These are phyloP conservation scores for Brotula barbata DNA, from an alignment of 2,797 vertebrate species.

Conservation along the genomic window DNA sequence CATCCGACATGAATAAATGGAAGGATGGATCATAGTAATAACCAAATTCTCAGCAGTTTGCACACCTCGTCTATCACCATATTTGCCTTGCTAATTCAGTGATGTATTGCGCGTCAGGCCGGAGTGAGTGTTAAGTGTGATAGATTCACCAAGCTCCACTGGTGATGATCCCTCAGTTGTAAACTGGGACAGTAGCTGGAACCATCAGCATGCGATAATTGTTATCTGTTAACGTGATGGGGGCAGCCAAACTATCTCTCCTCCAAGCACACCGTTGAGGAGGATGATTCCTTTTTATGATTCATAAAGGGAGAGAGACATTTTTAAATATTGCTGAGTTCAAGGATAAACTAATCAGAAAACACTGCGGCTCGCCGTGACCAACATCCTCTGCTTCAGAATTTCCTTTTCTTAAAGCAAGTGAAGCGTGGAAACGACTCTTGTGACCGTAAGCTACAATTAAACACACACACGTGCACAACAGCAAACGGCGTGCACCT, in stretches of 20 bases:
- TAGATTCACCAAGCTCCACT: constrained; percentile 25
- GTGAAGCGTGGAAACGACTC: constrained; percentile 26
- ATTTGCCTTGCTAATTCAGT: constrained; percentile 30
- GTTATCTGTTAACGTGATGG: constrained; percentile 8
- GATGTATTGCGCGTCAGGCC: constrained; percentile 36
- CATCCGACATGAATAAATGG: background rate
- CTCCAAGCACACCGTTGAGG: background rate
- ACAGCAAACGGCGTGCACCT: background rate
- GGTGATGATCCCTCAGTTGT: constrained; percentile 2
- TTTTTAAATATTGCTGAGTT: constrained; percentile 20
- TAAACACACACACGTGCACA: constrained; percentile 17
- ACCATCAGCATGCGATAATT: constrained; percentile 17
- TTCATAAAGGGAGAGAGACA: constrained; percentile 1
- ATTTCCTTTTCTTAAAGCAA: background rate
- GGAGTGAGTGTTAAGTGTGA: constrained; percentile 42
- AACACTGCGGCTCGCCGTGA: constrained; percentile 15
- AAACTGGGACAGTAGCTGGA: constrained; percentile 13
- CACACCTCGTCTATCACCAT: constrained; percentile 8
- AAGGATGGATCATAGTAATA: constrained; percentile 1
- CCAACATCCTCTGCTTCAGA: background rate
- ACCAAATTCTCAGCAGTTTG: background rate
- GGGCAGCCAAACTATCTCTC: background rate
- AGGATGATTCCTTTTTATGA: background rate
- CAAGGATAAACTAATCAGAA: constrained; percentile 21
- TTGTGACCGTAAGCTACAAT: constrained; percentile 33